Conservation (phyloP, 1,140 invertebrate genomes). For the Hyphantria cunea region DNA sequence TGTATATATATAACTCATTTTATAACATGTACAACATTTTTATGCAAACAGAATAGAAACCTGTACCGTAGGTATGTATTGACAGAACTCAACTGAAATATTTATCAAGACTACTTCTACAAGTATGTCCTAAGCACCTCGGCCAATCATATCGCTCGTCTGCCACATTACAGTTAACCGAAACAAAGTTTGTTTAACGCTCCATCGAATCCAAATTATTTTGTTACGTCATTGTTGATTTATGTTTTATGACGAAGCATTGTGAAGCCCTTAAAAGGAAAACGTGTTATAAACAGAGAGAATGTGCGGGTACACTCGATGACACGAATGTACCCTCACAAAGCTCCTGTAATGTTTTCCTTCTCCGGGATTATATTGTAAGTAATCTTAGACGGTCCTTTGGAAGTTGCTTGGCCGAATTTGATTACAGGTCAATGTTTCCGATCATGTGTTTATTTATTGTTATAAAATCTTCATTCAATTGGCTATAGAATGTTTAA, state of each 20-base stretch:
- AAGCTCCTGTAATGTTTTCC: constrained; percentile 63
- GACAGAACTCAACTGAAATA: too few species aligned
- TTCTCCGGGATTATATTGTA: constrained; percentile 54
- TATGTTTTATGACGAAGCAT: constrained; percentile 42
- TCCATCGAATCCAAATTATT: constrained; percentile 5
- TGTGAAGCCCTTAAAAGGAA: constrained; percentile 66
- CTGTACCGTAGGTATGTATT: constrained; percentile 10
- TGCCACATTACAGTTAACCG: constrained; percentile 8
- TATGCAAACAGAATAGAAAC: constrained; percentile 20
- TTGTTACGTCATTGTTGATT: constrained; percentile 15
- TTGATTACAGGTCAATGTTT: constrained; percentile 64
- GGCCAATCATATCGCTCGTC: constrained; percentile 30
- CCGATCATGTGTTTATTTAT: constrained; percentile 52
- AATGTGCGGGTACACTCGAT: constrained; percentile 66
- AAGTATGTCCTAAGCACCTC: constrained; percentile 15
- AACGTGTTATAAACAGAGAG: constrained; percentile 52
- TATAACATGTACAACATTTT: constrained; percentile 29
- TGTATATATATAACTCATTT: constrained; percentile 31
- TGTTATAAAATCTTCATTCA: constrained; percentile 54
- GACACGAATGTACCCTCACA: constrained; percentile 67
- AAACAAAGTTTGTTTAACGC: constrained; percentile 9
- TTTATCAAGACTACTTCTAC: constrained; percentile 1
- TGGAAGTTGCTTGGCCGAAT: constrained; percentile 77
- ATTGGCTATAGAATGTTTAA: constrained; percentile 57
- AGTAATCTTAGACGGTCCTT: constrained; percentile 64